Evolutionary conservation across 2,888 invertebrate species (phyloP), one percentile per base, ranked within the genome.

Genomic region (Allacma fusca): DNA sequence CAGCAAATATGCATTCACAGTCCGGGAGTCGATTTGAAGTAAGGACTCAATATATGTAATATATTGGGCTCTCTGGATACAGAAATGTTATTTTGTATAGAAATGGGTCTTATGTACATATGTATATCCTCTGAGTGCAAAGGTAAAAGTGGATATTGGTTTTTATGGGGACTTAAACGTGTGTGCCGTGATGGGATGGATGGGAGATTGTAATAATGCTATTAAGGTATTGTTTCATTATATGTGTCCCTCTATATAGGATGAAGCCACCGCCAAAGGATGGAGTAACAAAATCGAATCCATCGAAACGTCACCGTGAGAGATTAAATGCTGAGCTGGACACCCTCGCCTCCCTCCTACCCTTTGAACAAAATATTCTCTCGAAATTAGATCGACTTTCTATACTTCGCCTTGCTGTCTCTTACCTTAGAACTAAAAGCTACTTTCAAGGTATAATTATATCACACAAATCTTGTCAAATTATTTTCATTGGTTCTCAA

Each of bases 361-460:
- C 98, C 85, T 98, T 97, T 89, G 97, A 98, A 88, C 96, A 97
- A 89, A 97, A 96, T 88, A 97, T 98, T 87, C 92, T 98, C 85
- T 96, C 96, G 88, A 98, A 99, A 89, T 90, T 99, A 87, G 99
- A 99, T 90, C 92, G 99, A 85, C 92, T 99, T 84, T 98, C 97
- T 87, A 98, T 99, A 86, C 91, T 99, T 85, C 91, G 99, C 86
- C 92, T 99, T 82, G 97, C 97, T 76, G 99, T 99, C 88, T 97
- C 97, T 90, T 99, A 98, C 88, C 91, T 99, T 85, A 92, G 98
- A 86, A 98, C 97, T 86, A 99, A 99, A 90, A 97, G 97, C 89
- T 99, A 98, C 90, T 99, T 99, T 89, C 97, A 98, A 94, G 97
- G 98, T 98, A 88, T 90, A 28, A 50, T 79, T 40, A 43, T 69